Base-by-base conservation (phyloP, 2,888 invertebrate genomes). In the Octodonta nipae region DNA sequence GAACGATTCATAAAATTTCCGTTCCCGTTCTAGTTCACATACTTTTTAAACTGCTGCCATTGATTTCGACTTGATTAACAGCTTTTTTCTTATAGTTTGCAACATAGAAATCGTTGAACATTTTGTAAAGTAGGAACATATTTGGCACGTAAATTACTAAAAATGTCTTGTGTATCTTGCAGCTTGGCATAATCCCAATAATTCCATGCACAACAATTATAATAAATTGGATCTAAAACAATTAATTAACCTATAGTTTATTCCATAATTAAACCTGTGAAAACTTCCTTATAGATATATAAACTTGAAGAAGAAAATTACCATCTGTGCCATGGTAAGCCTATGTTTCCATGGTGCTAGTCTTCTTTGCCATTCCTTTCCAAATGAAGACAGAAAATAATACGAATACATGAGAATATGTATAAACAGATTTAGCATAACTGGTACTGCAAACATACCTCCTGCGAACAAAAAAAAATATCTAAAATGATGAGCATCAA, bases 371-470 rank as follows among this genome's bases (percentile, higher is more conserved):
- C 72, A 56, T 24, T 52, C 48, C 4, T 71, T 68, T 40, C 75
- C 75, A 36, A 77, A 66, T 34, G 75, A 71, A 0, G 78, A 63
- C 1, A 78, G 51, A 7, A 79, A 64, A 53, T 83, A 83, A 58
- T 83, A 83, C 4, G 66, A 64, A 53, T 83, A 83, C 82, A 83
- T 83, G n/a, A 82, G 53, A 3, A 80, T 68, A 47, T 83, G 83
- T 2, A 83, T 70, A 1, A 66, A 58, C 29, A 68, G 71, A 55
- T 83, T 83, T 28, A 79, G 50, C 58, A 78, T 64, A 1, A 78
- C 65, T 0, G 74, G 66, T 51, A 78, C 73, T 1, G 75, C 68
- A 24, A 73, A 65, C 58, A 75, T 70, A 10, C 73, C 76, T 49
- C 78, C 83, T 82, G n/a, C n/a, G n/a, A n/a, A n/a, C n/a, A n/a